A percentile compares a stretch with the other conserved stretches of the same genome.
phyloP scores from a whole-genome alignment of 2,888 invertebrate genomes.

The Nycteola revayana region DNA sequence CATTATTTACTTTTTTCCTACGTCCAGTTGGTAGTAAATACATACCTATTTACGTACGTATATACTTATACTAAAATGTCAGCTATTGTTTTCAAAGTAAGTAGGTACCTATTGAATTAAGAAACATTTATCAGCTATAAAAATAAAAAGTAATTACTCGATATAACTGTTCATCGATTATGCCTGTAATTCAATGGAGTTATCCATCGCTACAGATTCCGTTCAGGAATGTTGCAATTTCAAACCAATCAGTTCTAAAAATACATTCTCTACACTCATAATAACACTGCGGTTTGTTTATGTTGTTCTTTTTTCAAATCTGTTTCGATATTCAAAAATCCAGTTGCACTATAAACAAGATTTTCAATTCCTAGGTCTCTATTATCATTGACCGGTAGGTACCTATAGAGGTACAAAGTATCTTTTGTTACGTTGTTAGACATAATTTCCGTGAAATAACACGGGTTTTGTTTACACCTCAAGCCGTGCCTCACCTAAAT shows the following conservation, averaged over 20 bases:
- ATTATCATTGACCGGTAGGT: too few species aligned
- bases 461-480: conserved; percentile 17
- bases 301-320: neutral
- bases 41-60: too few species aligned
- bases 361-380: too few species aligned
- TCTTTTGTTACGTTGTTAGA: too few species aligned
- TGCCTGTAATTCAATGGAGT: conserved; percentile 11
- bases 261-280: conserved; percentile 16
- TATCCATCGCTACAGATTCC: conserved; percentile 12
- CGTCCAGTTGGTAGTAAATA: too few species aligned
- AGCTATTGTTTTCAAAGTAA: neutral
- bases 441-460: conserved; percentile 8
- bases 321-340: conserved; percentile 5
- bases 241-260: conserved; percentile 27
- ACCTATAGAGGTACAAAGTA: neutral
- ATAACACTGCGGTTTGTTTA: conserved; percentile 12
- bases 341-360: too few species aligned
- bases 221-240: conserved; percentile 19
- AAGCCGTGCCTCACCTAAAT: conserved; percentile 19
- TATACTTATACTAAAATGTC: neutral
- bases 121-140: conserved; percentile 4
- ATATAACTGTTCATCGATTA: conserved; percentile 1
- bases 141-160: conserved; percentile 14
- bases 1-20: too few species aligned
- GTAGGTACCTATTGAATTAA: neutral